These are phyloP conservation scores for Bombus superbus DNA, from an alignment of 1,140 invertebrate genomes.

Conservation along the genomic window DNA sequence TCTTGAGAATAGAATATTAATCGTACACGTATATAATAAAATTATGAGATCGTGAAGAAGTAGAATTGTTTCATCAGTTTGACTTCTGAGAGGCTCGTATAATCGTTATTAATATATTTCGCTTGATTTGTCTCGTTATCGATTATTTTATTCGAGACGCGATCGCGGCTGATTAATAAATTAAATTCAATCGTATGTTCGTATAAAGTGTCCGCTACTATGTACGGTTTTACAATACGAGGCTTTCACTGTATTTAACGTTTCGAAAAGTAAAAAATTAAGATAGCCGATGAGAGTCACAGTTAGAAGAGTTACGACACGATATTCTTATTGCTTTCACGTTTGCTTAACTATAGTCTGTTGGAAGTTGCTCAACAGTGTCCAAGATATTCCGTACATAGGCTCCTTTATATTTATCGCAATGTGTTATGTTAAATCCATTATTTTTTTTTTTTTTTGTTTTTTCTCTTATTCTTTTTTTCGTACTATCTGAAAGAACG, in stretches of 20 bases:
- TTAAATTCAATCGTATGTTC: not conserved
- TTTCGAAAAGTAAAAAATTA: not conserved
- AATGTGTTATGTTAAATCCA: conserved; percentile 10
- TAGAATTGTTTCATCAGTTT: too few species aligned
- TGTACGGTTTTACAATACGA: not conserved
- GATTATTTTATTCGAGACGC: too few species aligned
- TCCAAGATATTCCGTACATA: conserved; percentile 11
- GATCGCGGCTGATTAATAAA: too few species aligned
- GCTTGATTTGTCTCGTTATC: too few species aligned
- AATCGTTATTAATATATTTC: too few species aligned
- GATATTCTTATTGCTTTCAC: conserved; percentile 24
- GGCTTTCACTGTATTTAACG: not conserved
- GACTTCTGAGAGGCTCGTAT: too few species aligned
- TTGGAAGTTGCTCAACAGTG: not conserved
- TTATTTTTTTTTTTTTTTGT: not conserved
- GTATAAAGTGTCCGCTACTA: not conserved
- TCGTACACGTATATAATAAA: too few species aligned
- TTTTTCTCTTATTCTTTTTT: not conserved
- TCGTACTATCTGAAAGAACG: not conserved
- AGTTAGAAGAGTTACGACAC: not conserved
- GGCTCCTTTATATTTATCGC: conserved; percentile 13
- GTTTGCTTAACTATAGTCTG: not conserved
- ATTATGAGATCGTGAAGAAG: too few species aligned
- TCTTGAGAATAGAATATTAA: too few species aligned
- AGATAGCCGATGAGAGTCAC: too few species aligned